phyloP scores from a whole-genome alignment of 2,888 invertebrate genomes.

The Mycalesis mineus region DNA sequence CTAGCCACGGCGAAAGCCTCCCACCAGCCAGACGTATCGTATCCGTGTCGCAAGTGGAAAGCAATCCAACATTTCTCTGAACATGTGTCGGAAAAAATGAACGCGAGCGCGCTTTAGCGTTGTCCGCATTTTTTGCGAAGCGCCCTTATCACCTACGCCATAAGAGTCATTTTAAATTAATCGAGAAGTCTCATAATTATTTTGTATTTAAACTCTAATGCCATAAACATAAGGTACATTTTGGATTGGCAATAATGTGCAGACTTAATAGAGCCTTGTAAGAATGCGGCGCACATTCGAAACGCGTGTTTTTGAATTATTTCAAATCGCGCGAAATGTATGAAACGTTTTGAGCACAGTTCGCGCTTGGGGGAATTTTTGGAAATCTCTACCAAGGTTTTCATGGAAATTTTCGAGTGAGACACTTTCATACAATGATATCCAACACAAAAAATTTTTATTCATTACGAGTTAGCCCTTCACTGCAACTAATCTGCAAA shows the following conservation, averaged over 20 bases:
- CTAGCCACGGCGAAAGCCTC: too few species aligned
- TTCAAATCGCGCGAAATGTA: slow-evolving; percentile 49
- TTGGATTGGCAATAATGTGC: slow-evolving; percentile 10
- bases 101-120: slow-evolving; percentile 33
- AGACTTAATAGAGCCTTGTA: slow-evolving; percentile 55
- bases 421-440: not conserved
- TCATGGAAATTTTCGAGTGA: slow-evolving; percentile 3
- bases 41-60: slow-evolving; percentile 45
- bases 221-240: slow-evolving; percentile 20
- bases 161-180: slow-evolving; percentile 20
- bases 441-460: too few species aligned
- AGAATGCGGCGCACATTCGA: slow-evolving; percentile 52
- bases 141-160: slow-evolving; percentile 3
- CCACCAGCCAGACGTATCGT: not conserved
- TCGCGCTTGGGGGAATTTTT: slow-evolving; percentile 33
- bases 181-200: not conserved
- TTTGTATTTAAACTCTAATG: slow-evolving; percentile 14
- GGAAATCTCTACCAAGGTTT: slow-evolving; percentile 20
- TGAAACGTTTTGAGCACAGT: slow-evolving; percentile 29
- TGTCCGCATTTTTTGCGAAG: slow-evolving; percentile 7
- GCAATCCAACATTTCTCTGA: slow-evolving; percentile 45
- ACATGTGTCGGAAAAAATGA: slow-evolving; percentile 50
- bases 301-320: slow-evolving; percentile 57
- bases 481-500: too few species aligned
- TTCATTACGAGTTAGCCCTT: too few species aligned